Conservation (phyloP, 2,888 invertebrate genomes). For the Tetheella fluctuosa region DNA sequence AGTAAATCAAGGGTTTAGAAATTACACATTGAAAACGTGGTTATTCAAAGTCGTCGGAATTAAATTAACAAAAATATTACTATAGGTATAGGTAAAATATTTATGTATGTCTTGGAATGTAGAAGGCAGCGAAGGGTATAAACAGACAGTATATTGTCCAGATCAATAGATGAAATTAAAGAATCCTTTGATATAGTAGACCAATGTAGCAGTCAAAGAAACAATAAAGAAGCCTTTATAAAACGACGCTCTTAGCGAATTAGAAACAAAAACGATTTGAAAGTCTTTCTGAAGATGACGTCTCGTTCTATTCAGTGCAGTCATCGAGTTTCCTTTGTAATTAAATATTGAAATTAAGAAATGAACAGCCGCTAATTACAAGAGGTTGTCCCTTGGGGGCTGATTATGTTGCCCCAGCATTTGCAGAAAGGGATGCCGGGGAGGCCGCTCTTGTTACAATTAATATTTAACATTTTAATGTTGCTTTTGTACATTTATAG, state of each 20-base stretch:
- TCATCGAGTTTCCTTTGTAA: constrained; percentile 84
- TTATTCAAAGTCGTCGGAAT: not conserved
- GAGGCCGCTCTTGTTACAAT: constrained; percentile 67
- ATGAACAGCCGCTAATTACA: constrained; percentile 85
- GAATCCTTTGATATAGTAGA: constrained; percentile 59
- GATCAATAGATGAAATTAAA: constrained; percentile 44
- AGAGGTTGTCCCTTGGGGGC: constrained; percentile 83
- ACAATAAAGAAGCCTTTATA: constrained; percentile 68
- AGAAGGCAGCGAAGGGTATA: not conserved
- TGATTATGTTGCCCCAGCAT: constrained; percentile 78
- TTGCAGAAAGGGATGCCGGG: constrained; percentile 74
- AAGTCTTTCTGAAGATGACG: constrained; percentile 81
- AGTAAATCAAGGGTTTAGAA: constrained; percentile 21
- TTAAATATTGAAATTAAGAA: constrained; percentile 86
- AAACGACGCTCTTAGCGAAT: constrained; percentile 66
- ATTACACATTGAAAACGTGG: not conserved
- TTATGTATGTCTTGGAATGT: too few relatives aligned
- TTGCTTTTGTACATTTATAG: constrained; percentile 42
- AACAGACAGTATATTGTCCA: not conserved
- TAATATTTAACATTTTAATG: constrained; percentile 78
- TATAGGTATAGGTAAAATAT: too few relatives aligned
- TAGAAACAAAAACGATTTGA: constrained; percentile 73
- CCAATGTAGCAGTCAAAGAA: constrained; percentile 56
- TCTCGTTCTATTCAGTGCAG: constrained; percentile 75
- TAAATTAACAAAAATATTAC: too few relatives aligned